These are phyloP conservation scores for Mesocentrotus franciscanus DNA, from an alignment of 53 echinoderm and acorn worm species.

Conservation along the genomic window DNA sequence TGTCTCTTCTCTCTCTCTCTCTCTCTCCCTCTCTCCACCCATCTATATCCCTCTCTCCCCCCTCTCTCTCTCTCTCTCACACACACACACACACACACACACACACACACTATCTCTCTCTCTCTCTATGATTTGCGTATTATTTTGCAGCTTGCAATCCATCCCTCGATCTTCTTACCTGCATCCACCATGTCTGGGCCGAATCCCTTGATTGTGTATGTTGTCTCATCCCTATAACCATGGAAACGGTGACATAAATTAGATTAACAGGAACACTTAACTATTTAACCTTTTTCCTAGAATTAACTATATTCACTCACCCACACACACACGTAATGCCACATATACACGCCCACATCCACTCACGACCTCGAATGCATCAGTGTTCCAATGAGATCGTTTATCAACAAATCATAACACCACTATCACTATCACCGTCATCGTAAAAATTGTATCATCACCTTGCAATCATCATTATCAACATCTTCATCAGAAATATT, in stretches of 20 bases:
- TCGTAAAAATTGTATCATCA: background rate
- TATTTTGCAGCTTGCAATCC: too few relatives aligned
- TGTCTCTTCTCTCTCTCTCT: too few relatives aligned
- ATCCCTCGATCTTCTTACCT: constrained; percentile 49
- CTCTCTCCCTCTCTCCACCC: too few relatives aligned
- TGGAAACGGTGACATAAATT: background rate
- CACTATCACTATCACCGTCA: background rate
- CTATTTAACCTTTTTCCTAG: too few relatives aligned
- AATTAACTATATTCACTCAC: background rate
- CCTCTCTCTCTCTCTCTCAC: too few relatives aligned
- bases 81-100: too few relatives aligned
- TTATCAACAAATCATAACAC: background rate
- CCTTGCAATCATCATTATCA: background rate
- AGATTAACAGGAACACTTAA: background rate
- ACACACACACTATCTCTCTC: too few relatives aligned
- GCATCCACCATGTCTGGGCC: constrained; percentile 79
- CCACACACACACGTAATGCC: background rate
- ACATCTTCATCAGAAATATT: background rate
- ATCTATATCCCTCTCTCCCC: too few relatives aligned
- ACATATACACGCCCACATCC: too few relatives aligned
- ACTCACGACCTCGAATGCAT: background rate
- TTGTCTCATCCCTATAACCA: constrained; percentile 64
- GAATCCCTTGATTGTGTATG: constrained; percentile 77
- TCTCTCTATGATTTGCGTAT: too few relatives aligned
- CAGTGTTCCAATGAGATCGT: background rate